Base-by-base conservation (phyloP, 2,113 vertebrate species). In the Sinocyclocheilus anophthalmus region DNA sequence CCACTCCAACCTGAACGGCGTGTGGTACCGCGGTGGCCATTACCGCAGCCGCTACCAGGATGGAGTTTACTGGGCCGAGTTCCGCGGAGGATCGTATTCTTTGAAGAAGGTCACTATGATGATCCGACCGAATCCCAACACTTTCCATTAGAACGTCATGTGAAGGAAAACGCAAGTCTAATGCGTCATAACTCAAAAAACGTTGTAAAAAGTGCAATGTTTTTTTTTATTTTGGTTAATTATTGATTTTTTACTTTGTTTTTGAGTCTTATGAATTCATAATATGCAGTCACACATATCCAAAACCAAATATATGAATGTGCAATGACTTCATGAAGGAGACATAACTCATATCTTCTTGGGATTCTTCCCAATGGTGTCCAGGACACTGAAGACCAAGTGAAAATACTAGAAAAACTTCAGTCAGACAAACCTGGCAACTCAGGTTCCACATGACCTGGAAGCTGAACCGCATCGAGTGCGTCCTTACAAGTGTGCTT, bases 51-150 rank as follows among this genome's bases (percentile, higher is more conserved):
- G 96, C 0, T 97, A 97, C 18, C 96, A 97, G 91, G 96, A 96
- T 0, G 96, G 96, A 0, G 96, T 96, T 78, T 97, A 97, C 87
- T 97, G 96, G 96, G 96, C 96, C 0, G 96, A 97, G 87, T 97
- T 97, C 92, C 92, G 96, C 9, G 96, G 96, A 3, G 96, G 96
- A 0, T 96, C 96, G 3, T 97, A 96, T 78, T 96, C 96, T 0
- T 91, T 97, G 12, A 97, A 97, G 92, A 96, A 96, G 89, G 96
- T 97, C 79, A 94, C 95, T 73, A 97, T 97, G 96, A 97, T 97
- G 96, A 96, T 97, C 89, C 94, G 96, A 76, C 96, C 96, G n/a
- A 96, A 97, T 12, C 95, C 96, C 10, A 96, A 96, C 91, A 97
- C 96, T 10, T 97, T 96, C 92, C 96, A 97, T 86, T 97, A 92